Evolutionary conservation across 2,888 invertebrate species (phyloP).

Genomic region (Rhamnusium bicolor): DNA sequence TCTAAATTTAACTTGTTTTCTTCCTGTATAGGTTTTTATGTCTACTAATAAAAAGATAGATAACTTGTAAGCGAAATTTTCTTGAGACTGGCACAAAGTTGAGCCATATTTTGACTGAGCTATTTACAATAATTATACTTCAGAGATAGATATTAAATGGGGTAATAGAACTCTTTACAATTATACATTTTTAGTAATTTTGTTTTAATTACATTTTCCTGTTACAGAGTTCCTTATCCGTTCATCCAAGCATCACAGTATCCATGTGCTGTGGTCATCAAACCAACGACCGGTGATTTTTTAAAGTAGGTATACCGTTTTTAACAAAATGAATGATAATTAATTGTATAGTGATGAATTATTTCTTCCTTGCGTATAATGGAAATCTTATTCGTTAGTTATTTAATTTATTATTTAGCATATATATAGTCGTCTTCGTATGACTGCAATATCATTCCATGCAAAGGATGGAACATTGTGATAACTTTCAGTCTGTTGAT

Average conservation of each 20-base stretch:
- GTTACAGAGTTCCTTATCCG: conserved; percentile 86
- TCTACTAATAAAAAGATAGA: no score
- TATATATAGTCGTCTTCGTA: no score
- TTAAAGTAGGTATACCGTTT: conserved; percentile 76
- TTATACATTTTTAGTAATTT: conserved; percentile 19
- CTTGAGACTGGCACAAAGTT: no score
- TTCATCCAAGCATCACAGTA: conserved; percentile 87
- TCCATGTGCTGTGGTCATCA: conserved; percentile 87
- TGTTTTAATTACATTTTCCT: conserved; percentile 59
- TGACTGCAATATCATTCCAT: no score
- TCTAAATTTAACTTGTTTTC: no score
- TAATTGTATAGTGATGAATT: background rate
- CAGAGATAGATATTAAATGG: background rate
- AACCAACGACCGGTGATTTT: conserved; percentile 91
- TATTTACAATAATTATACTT: no score
- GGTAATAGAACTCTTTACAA: background rate
- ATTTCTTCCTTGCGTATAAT: background rate
- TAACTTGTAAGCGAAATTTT: no score
- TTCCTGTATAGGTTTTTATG: no score
- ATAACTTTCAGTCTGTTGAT: no score
- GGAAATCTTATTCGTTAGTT: background rate
- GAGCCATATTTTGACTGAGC: no score
- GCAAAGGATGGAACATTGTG: no score
- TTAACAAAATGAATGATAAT: background rate
- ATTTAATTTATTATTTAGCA: background rate